Evolutionary conservation across 2,888 invertebrate genomes (phyloP).

Genomic region (Mythimna ferrago): DNA sequence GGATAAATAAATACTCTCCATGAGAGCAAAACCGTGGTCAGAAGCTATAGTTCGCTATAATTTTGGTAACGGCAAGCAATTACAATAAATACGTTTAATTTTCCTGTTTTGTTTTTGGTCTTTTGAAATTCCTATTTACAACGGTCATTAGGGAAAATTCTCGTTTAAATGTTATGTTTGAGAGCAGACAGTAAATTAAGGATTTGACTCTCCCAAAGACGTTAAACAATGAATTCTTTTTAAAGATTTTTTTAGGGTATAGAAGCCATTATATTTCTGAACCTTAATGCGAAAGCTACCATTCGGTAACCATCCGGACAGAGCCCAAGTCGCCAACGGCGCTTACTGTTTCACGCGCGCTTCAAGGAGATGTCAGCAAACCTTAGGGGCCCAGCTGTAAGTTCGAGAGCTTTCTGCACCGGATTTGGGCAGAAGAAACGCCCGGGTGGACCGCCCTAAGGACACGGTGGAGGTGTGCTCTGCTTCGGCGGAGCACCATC

Average conservation of each 20-base stretch:
- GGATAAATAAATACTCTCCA: too few relatives aligned
- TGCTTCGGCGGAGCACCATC: too few relatives aligned
- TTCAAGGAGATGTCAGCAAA: too few relatives aligned
- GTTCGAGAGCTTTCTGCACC: too few relatives aligned
- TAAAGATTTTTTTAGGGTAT: not conserved
- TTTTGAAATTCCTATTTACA: constrained; percentile 44
- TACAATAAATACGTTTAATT: constrained; percentile 31
- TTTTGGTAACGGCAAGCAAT: constrained; percentile 11
- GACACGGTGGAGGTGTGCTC: too few relatives aligned
- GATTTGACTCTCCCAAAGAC: not conserved
- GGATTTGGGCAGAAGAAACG: too few relatives aligned
- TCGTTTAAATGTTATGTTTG: constrained; percentile 31
- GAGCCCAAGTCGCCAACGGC: too few relatives aligned
- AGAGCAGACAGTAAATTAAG: constrained; percentile 23
- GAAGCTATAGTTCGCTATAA: not conserved
- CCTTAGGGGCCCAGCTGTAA: too few relatives aligned
- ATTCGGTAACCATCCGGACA: too few relatives aligned
- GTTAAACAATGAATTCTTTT: not conserved
- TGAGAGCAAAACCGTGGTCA: not conserved
- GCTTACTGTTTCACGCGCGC: too few relatives aligned
- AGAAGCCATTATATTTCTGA: not conserved
- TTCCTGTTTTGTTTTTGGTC: constrained; percentile 31
- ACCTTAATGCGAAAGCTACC: too few relatives aligned
- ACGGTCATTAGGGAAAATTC: constrained; percentile 40
- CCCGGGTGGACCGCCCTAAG: too few relatives aligned